Base-by-base conservation (phyloP, 1,140 invertebrate species). In the Mesaphorura yosii region DNA sequence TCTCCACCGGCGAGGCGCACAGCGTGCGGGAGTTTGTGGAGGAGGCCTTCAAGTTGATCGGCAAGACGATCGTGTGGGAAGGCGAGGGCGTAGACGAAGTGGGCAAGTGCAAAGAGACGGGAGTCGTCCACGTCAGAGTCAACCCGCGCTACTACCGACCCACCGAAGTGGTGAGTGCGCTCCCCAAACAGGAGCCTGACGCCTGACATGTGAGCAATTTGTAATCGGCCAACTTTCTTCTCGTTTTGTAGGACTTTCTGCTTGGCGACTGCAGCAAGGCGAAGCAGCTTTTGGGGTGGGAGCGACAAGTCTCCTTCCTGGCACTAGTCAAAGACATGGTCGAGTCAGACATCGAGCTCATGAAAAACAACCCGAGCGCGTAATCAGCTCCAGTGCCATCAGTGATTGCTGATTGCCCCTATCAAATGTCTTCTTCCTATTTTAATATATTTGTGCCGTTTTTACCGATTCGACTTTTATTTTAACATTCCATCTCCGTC, bases 21-120 rank as follows among this genome's bases (percentile, higher is more conserved):
- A 96, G 88, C 70, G 94, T 98, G 1, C 74, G 87, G 34, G 89
- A 98, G 73, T 99, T 99, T 77, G 89, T 98, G 0, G 89, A 94
- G 72, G 78, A 77, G 23, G 79, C 93, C 2, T 99, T 99, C 28
- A 59, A 59, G 51, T 76, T 84, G 65, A 80, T 96, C 23, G 81
- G 78, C 1, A 76, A 76, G 39, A 70, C 70, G 39, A 82, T 90
- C 48, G 66, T 72, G 37, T 99, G 96, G 96, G 76, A 86, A 70
- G 94, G 94, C 0, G 70, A 73, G 57, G 93, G 89, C 0, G 70
- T 83, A 0, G 68, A 85, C 46, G 93, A 98, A 75, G 65, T 74
- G 40, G 75, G 74, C 59, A 81, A 82, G 58, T 90, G 98, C 69
- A 81, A 82, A 53, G 76, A 73, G 17, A 84, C 82, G 0, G 85